A percentile compares a stretch with the other conserved stretches of the same genome.
Evolutionary conservation across 1,140 invertebrate genomes (phyloP).

Genomic region (Lordiphosa clarofinis): DNA sequence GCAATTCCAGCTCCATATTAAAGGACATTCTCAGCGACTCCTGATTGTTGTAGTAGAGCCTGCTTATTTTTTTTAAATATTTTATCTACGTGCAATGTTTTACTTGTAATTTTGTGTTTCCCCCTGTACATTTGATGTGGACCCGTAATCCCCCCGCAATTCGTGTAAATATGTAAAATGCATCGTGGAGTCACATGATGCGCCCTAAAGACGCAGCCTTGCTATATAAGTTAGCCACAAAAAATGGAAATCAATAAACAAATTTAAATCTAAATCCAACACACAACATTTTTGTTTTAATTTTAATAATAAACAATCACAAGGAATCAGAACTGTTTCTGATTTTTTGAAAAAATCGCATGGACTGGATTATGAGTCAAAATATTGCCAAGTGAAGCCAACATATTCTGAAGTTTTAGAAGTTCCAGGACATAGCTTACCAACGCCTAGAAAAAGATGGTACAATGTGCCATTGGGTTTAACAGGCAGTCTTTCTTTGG

Average conservation of each 20-base stretch:
- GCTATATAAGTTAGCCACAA: constrained; percentile 10
- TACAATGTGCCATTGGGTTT: no score
- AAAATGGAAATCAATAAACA: constrained; percentile 1
- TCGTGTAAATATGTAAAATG: constrained; percentile 9
- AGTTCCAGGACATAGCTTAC: no score
- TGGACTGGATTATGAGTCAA: no score
- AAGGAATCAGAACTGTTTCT: no score
- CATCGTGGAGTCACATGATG: constrained; percentile 4
- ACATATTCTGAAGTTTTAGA: no score
- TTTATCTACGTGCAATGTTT: constrained; percentile 8
- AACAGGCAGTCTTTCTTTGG: no score
- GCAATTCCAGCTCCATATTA: constrained; percentile 85
- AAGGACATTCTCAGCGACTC: constrained; percentile 86
- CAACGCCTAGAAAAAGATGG: no score
- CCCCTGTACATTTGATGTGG: constrained; percentile 4
- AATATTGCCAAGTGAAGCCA: no score
- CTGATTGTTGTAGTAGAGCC: constrained; percentile 80
- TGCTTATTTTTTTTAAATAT: background rate
- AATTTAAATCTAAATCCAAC: background rate
- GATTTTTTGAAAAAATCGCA: no score
- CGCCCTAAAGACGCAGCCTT: constrained; percentile 7
- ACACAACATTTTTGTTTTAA: background rate
- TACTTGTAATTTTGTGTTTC: constrained; percentile 4
- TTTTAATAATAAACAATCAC: no score
- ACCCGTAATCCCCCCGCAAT: background rate